Evolutionary conservation across 2,113 vertebrate species (phyloP), one percentile per base, ranked within the genome.

Genomic region (Cardinalis cardinalis): DNA sequence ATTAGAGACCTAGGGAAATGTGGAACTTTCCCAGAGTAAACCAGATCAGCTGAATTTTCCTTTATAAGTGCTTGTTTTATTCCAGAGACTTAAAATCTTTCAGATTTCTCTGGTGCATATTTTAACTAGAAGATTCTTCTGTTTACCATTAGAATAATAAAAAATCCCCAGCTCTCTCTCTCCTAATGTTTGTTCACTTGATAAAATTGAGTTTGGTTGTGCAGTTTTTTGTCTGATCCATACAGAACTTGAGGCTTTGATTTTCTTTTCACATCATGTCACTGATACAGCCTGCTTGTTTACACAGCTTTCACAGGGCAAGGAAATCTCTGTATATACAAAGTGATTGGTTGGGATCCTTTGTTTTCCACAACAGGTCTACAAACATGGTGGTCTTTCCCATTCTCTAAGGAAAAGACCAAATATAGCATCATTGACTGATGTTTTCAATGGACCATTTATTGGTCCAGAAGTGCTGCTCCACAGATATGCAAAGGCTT

Each of bases 311-410:
- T 87, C 58, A 36, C 13, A 29, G 58, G 72, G 58, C 44, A 76
- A 69, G 90, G 87, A 95, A 93, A 72, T 90, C 25, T 14, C 73
- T 94, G 49, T 26, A 23, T 84, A 85, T 12, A 63, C 41, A 81
- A 70, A 84, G 40, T 11, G 36, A 41, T 81, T 58, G 51, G n/a
- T 44, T 79, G 78, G 26, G 61, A 29, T n/a, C 40, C 71, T 92
- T 76, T 90, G 51, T 83, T 88, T 88, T 81, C 73, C 5, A 0
- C 59, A 88, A 53, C 0, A 0, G 24, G 24, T 44, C 66, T 68
- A 25, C 38, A 58, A 87, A 55, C 44, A 31, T 2, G 0, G 21
- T 19, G 38, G 23, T 36, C 34, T 58, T 69, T 76, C 31, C 26
- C 10, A 25, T 66, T 89, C 51, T 66, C 59, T 43, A 18, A 59